phyloP scores from a whole-genome alignment of 2,113 vertebrate species.

The Varanus komodoensis region DNA sequence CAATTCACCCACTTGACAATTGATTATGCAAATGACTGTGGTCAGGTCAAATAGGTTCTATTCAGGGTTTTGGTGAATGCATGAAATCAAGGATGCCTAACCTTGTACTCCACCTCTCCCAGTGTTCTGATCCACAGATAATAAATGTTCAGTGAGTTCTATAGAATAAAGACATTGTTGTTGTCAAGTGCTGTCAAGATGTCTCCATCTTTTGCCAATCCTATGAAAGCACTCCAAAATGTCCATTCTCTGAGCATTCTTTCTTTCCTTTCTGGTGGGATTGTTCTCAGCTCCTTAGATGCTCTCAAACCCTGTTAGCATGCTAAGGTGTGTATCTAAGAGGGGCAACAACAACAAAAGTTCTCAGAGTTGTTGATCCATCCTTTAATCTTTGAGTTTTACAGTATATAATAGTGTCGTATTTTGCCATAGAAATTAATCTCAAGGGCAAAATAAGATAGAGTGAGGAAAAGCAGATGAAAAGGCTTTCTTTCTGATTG shows the following conservation, averaged over 20 bases:
- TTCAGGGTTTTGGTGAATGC: background rate
- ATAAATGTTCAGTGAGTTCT: background rate
- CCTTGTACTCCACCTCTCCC: background rate
- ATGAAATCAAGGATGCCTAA: background rate
- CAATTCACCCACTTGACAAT: background rate
- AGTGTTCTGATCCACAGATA: background rate
- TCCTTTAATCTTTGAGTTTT: background rate
- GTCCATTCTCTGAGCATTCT: too few species aligned
- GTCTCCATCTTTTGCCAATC: too few species aligned
- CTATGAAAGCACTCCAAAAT: too few species aligned
- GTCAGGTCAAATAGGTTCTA: background rate
- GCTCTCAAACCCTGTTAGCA: too few species aligned
- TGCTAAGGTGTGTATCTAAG: too few species aligned
- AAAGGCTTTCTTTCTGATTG: background rate
- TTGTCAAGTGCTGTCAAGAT: too few species aligned
- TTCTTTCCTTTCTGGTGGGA: too few species aligned
- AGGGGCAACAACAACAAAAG: too few species aligned
- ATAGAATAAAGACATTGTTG: background rate
- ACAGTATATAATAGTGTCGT: background rate
- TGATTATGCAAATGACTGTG: background rate
- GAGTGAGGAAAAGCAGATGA: background rate
- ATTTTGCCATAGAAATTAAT: background rate
- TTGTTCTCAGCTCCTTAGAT: too few species aligned
- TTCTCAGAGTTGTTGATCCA: background rate
- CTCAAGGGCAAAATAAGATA: background rate